These are phyloP conservation scores for Rousettus madagascariensis DNA, from an alignment of 2,797 vertebrate species.

Conservation along the genomic window DNA sequence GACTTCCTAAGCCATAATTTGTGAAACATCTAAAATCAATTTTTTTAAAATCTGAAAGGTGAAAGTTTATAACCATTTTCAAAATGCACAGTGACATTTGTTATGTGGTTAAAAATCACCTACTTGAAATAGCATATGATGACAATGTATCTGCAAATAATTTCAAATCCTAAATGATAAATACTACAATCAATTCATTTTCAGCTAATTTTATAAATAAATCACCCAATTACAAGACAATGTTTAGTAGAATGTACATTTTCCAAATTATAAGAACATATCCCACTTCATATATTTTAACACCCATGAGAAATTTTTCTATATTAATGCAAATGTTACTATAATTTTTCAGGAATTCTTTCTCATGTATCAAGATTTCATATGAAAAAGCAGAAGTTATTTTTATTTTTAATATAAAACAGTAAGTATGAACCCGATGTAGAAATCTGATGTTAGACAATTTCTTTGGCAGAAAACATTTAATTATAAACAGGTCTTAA, in stretches of 20 bases:
- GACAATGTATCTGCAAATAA: background rate
- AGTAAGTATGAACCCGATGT: conserved; percentile 77
- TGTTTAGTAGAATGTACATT: conserved; percentile 30
- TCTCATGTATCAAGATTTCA: conserved; percentile 60
- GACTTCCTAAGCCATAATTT: background rate
- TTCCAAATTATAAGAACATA: conserved; percentile 33
- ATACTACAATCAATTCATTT: background rate
- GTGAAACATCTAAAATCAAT: background rate
- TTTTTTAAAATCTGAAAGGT: conserved; percentile 1
- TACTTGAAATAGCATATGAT: conserved; percentile 15
- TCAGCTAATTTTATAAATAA: conserved; percentile 54
- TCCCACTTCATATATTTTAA: background rate
- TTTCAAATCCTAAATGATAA: background rate
- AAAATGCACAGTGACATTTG: background rate
- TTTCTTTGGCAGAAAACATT: conserved; percentile 85
- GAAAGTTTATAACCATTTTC: conserved; percentile 43
- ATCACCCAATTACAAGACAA: conserved; percentile 36
- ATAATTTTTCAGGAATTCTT: conserved; percentile 65
- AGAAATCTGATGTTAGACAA: conserved; percentile 80
- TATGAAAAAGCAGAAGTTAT: conserved; percentile 78
- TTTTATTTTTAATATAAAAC: conserved; percentile 81
- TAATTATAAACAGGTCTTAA: conserved; percentile 84
- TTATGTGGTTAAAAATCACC: background rate
- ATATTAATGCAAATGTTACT: conserved; percentile 58
- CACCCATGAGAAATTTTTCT: conserved; percentile 18